Conservation (phyloP, 2,797 vertebrate species). For the Enteromius trimaculatus region DNA sequence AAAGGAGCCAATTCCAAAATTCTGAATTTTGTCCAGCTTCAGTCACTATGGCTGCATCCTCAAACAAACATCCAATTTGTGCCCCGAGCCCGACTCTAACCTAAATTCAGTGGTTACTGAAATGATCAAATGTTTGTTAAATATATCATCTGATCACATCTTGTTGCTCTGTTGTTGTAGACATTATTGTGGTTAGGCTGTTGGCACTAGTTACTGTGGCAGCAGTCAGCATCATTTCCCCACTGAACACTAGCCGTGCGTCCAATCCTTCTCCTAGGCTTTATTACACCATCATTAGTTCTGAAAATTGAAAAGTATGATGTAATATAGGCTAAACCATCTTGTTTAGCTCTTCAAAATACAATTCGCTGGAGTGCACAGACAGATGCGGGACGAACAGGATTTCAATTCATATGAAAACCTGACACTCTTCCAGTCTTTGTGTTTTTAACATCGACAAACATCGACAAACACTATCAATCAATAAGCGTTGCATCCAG, state of each 20-base stretch:
- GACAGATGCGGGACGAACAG: slow-evolving; percentile 1
- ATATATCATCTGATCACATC: slow-evolving; percentile 25
- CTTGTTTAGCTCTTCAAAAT: background rate
- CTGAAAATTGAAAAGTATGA: slow-evolving; percentile 52
- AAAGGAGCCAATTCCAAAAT: background rate
- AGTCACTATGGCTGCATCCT: background rate
- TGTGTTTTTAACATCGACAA: background rate
- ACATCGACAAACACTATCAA: background rate
- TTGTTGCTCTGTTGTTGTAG: slow-evolving; percentile 1
- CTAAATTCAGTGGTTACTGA: background rate
- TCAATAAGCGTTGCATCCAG: background rate
- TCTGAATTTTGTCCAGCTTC: background rate
- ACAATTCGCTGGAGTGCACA: background rate
- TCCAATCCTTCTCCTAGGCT: slow-evolving; percentile 36
- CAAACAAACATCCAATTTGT: background rate
- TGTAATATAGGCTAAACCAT: slow-evolving; percentile 35
- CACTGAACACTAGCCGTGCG: slow-evolving; percentile 21
- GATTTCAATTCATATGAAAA: background rate
- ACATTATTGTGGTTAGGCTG: slow-evolving; percentile 31
- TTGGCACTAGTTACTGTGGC: slow-evolving; percentile 43
- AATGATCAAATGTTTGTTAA: background rate
- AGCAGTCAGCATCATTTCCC: slow-evolving; percentile 52
- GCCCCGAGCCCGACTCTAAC: background rate
- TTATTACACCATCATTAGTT: slow-evolving; percentile 49
- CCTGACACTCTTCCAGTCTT: background rate